Base-by-base conservation (phyloP, 2,888 invertebrate genomes). In the Dryococelus australis region DNA sequence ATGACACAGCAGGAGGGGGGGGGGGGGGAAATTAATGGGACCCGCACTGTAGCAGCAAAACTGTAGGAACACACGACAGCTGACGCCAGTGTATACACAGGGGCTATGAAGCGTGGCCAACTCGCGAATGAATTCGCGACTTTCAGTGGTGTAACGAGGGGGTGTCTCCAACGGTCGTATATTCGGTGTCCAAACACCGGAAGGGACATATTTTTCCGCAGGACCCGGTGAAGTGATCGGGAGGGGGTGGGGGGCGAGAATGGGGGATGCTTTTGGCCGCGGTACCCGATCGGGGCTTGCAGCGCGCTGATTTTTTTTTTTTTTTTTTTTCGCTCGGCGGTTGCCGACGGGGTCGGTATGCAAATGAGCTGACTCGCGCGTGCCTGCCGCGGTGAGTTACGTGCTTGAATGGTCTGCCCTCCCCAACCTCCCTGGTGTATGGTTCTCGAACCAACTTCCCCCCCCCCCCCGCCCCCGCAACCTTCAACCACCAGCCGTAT, bases 301-400 rank as follows among this genome's bases (percentile, higher is more conserved):
- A 8, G 65, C 65, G 6, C 65, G 65, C 65, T 65, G 65, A n/a
- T 65, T 65, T n/a, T 20, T n/a, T 20, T 65, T 20, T 65, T 8
- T 4, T 65, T 65, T n/a, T 20, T n/a, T 20, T 65, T 20, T 65
- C n/a, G 65, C 20, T n/a, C n/a, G n/a, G 24, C 6, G 65, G 65
- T 24, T 65, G 65, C 65, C n/a, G 65, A 24, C n/a, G n/a, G 20
- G 65, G 65, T 65, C 65, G 65, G 65, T 65, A 65, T 65, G 65
- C 65, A 65, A n/a, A 65, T 65, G 65, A 65, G 65, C 65, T 65
- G 65, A n/a, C 20, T 65, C 65, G 65, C 65, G 65, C 65, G 65
- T 65, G 65, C 65, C 47, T 8, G 47, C 12, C 47, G 47, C 47
- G 47, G 47, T 47, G 47, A 47, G 47, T 47, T 47, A 47, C 47